phyloP scores from a whole-genome alignment of 2,797 vertebrate species.

The Euphonia xanthogaster region DNA sequence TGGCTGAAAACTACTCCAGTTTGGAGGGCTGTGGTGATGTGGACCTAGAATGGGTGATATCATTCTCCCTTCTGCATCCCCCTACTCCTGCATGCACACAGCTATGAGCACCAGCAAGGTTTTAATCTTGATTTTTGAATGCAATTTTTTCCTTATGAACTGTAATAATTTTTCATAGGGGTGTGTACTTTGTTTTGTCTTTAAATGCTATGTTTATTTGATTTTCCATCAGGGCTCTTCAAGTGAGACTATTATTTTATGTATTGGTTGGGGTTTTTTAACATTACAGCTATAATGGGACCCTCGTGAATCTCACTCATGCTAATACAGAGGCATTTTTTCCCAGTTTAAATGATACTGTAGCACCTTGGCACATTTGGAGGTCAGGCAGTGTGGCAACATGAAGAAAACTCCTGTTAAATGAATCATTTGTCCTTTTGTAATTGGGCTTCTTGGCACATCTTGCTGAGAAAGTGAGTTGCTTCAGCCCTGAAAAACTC shows the following conservation, averaged over 20 bases:
- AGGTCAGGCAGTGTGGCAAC: conserved; percentile 14
- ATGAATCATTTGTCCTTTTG: background rate
- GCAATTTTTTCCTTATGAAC: background rate
- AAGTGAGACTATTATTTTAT: background rate
- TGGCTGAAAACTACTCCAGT: rapidly evolving
- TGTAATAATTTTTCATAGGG: background rate
- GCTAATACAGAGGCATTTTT: background rate
- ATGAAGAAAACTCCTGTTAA: background rate
- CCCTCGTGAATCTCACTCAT: background rate
- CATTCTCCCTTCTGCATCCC: background rate
- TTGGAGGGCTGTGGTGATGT: background rate
- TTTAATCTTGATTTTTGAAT: background rate
- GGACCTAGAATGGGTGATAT: background rate
- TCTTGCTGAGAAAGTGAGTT: background rate
- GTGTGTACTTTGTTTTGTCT: background rate
- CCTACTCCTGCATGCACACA: background rate
- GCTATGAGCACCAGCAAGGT: background rate
- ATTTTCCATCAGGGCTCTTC: background rate
- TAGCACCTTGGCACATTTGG: background rate
- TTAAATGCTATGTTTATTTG: background rate
- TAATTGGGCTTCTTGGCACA: background rate
- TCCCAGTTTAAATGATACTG: conserved; percentile 1
- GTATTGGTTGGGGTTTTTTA: background rate
- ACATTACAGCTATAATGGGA: background rate
- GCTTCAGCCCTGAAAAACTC: background rate